Evolutionary conservation across 2,888 invertebrate genomes (phyloP).

Genomic region (Mythimna loreyi): DNA sequence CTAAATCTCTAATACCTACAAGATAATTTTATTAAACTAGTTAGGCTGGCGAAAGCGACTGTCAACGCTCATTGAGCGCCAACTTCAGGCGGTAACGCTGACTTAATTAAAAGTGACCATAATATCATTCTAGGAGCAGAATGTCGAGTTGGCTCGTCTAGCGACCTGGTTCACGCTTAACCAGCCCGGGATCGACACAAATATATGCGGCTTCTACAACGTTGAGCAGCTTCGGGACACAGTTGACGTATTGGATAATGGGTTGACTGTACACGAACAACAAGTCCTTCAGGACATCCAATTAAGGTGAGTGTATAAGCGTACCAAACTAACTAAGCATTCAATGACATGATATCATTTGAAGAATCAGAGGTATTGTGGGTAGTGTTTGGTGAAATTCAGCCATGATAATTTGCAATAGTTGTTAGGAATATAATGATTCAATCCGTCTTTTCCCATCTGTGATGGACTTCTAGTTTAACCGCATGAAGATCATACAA

Average conservation of each 20-base stretch:
- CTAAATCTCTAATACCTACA: too few species aligned
- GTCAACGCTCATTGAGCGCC: not conserved
- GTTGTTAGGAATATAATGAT: not conserved
- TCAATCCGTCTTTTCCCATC: too few species aligned
- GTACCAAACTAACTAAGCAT: too few species aligned
- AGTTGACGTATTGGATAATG: constrained; percentile 91
- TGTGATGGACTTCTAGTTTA: too few species aligned
- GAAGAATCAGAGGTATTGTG: too few species aligned
- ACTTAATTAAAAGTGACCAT: constrained; percentile 1
- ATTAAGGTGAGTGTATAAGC: constrained; percentile 88
- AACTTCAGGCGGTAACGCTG: not conserved
- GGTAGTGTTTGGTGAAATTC: not conserved
- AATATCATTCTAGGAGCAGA: constrained; percentile 81
- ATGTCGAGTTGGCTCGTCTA: constrained; percentile 93
- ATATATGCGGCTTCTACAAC: constrained; percentile 95
- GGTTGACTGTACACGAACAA: constrained; percentile 92
- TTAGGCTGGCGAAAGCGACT: too few species aligned
- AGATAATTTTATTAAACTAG: too few species aligned
- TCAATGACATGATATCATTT: too few species aligned
- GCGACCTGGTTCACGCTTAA: constrained; percentile 92
- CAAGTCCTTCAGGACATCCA: constrained; percentile 91
- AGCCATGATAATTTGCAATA: not conserved
- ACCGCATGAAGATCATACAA: too few species aligned
- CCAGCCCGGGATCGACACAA: constrained; percentile 92
- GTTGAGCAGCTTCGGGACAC: constrained; percentile 91